Conservation (phyloP, 2,113 vertebrate species). For the Pseudopipra pipra region DNA sequence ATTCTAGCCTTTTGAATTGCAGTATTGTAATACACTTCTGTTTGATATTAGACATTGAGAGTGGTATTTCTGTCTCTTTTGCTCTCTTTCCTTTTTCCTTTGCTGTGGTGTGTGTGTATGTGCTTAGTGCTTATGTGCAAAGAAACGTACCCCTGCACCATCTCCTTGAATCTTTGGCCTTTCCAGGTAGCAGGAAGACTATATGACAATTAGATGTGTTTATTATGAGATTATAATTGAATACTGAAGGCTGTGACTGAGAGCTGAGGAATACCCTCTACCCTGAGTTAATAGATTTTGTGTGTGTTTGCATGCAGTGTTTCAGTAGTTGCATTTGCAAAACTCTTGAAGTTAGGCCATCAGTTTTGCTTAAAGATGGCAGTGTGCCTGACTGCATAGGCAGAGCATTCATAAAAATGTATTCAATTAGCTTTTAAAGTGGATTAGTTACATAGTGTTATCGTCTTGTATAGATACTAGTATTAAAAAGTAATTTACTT, state of each 20-base stretch:
- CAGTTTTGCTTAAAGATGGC: not conserved
- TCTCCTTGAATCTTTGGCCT: not conserved
- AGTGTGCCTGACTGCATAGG: not conserved
- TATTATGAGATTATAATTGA: not conserved
- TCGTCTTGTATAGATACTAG: not conserved
- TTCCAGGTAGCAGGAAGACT: not conserved
- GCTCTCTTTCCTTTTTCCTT: not conserved
- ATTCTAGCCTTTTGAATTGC: not conserved
- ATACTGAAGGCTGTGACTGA: not conserved
- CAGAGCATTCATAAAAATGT: not conserved
- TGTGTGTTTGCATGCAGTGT: not conserved
- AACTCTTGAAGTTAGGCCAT: not conserved
- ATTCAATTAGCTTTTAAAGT: not conserved
- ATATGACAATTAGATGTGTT: not conserved
- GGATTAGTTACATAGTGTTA: not conserved
- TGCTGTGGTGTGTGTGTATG: not conserved
- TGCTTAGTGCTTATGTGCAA: not conserved
- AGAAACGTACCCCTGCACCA: fast-evolving
- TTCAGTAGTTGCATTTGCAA: not conserved
- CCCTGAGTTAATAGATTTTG: not conserved
- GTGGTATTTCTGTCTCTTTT: not conserved
- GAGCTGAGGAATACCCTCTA: not conserved
- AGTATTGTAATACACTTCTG: not conserved
- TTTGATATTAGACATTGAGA: not conserved
- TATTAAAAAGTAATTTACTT: not conserved